Evolutionary conservation across 2,113 vertebrate genomes (phyloP).

Genomic region (Haemorhous mexicanus): DNA sequence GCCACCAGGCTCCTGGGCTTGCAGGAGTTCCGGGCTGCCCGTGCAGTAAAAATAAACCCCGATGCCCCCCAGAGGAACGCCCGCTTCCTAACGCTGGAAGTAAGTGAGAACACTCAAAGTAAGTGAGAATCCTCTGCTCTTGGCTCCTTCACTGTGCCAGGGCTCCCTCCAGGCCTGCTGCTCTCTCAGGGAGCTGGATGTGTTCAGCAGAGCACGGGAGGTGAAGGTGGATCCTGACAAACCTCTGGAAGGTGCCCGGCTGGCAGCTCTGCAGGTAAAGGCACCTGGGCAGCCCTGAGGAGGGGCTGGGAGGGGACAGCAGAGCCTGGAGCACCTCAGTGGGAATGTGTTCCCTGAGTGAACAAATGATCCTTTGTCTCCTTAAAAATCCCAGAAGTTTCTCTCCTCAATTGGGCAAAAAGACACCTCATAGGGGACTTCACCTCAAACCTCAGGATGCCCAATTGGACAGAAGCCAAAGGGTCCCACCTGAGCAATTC

Average conservation of each 20-base stretch:
- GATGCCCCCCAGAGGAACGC: constrained; percentile 86
- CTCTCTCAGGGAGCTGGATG: constrained; percentile 74
- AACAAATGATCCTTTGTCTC: too few species aligned
- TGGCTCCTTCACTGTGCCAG: constrained; percentile 60
- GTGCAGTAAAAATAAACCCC: constrained; percentile 86
- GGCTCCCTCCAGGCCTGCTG: constrained; percentile 79
- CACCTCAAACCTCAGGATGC: too few species aligned
- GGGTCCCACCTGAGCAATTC: too few species aligned
- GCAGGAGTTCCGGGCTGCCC: constrained; percentile 79
- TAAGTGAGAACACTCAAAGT: constrained; percentile 78
- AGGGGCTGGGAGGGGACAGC: not conserved
- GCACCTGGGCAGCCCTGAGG: not conserved
- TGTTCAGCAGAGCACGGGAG: constrained; percentile 75
- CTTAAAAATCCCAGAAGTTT: too few species aligned
- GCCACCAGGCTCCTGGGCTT: constrained; percentile 72
- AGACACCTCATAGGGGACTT: too few species aligned
- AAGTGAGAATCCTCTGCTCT: constrained; percentile 61
- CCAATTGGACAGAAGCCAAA: too few species aligned
- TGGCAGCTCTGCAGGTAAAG: constrained; percentile 87
- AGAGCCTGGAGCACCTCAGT: not conserved
- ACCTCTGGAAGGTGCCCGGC: constrained; percentile 87
- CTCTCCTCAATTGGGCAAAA: too few species aligned
- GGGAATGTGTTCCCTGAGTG: too few species aligned
- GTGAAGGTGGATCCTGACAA: constrained; percentile 98
- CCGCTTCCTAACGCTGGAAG: constrained; percentile 81